A percentile compares a stretch with the other conserved stretches of the same genome.
These are phyloP conservation scores for Heliconius nattereri DNA, from an alignment of 1,140 invertebrate species.

Conservation along the genomic window DNA sequence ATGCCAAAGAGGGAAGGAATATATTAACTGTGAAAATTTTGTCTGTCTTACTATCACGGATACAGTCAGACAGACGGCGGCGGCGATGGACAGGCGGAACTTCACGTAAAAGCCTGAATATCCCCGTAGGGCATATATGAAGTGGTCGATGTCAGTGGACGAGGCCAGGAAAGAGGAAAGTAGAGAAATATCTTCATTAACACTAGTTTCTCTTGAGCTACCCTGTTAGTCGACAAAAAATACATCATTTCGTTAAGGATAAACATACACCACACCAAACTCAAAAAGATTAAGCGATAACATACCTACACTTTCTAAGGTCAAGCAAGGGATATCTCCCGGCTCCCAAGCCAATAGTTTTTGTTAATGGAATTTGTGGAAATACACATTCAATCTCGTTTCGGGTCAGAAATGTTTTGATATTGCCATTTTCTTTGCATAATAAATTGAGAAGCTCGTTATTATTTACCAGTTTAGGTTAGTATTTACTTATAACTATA, in stretches of 20 bases:
- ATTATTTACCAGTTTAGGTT: neutral
- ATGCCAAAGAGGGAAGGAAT: no score
- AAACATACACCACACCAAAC: neutral
- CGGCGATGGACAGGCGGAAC: no score
- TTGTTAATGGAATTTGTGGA: conserved; percentile 8
- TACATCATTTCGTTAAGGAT: neutral
- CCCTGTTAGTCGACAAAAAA: neutral
- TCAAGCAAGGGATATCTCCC: conserved; percentile 3
- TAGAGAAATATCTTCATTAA: no score
- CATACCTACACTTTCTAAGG: neutral
- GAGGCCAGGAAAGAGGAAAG: no score
- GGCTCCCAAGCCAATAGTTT: conserved; percentile 13
- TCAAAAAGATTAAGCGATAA: neutral
- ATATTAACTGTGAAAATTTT: no score
- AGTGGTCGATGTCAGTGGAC: no score
- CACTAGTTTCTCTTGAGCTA: no score
- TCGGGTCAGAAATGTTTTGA: conserved; percentile 2
- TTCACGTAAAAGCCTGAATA: no score
- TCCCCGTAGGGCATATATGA: no score
- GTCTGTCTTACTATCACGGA: no score
- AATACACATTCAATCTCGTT: conserved; percentile 10
- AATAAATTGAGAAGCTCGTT: neutral
- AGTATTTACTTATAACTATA: neutral
- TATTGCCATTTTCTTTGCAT: neutral
- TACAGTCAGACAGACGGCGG: no score